Percentiles rank a stretch among this genome's conserved stretches.
Conservation (phyloP, 2,888 invertebrate species). For the Himalopsyche kuldschensis region DNA sequence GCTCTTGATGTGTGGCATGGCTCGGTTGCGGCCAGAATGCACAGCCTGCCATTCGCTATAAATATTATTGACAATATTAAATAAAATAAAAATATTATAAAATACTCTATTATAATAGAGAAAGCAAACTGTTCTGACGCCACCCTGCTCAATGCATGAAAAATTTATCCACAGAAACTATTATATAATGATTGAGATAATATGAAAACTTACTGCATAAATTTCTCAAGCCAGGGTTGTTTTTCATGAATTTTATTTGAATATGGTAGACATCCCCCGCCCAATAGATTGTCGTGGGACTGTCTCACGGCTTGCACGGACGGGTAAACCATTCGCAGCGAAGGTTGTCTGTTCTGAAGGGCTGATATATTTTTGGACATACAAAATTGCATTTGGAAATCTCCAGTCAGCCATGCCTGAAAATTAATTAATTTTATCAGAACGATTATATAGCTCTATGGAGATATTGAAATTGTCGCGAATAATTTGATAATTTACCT, state of each 20-base stretch:
- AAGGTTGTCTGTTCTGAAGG: constrained; percentile 49
- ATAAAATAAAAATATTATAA: not conserved
- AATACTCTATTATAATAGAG: too few relatives aligned
- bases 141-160: not conserved
- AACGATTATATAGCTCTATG: too few relatives aligned
- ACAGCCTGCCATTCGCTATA: constrained; percentile 83
- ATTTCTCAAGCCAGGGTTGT: constrained; percentile 79
- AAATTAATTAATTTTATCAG: not conserved
- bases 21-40: constrained; percentile 67
- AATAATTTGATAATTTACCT: constrained; percentile 43
- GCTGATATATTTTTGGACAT: constrained; percentile 51
- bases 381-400: constrained; percentile 64
- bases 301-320: constrained; percentile 78
- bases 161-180: not conserved
- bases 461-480: too few relatives aligned
- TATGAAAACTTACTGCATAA: constrained; percentile 67
- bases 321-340: constrained; percentile 72
- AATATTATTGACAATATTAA: constrained; percentile 34
- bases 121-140: too few relatives aligned
- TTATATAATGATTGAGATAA: not conserved
- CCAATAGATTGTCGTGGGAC: constrained; percentile 82
- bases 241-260: constrained; percentile 73
- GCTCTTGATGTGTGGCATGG: constrained; percentile 95
- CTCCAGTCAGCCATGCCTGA: constrained; percentile 74
- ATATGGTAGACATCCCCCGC: constrained; percentile 90